Evolutionary conservation across 2,797 vertebrate species (phyloP), one percentile per base, ranked within the genome.

Genomic region (Gambusia yucatana): DNA sequence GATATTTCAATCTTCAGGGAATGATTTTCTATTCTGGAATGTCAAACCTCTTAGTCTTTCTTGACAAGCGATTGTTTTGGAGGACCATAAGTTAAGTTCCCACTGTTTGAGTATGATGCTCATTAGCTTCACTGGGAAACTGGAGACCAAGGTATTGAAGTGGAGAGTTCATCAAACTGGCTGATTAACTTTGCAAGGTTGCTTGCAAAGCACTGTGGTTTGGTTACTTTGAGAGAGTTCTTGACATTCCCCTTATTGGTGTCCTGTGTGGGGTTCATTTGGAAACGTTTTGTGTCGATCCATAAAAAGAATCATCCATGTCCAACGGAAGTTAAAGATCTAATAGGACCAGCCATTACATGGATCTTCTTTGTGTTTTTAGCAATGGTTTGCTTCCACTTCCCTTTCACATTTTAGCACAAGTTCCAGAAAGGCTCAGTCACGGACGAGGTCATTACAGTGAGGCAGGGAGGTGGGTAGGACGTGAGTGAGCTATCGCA

Each of bases 401-500:
- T 14, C 46, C 71, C 79, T 61, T 76, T 76, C 25, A 77, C 70
- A 74, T 82, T 78, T 82, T 10, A 63, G 3, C 2, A 13, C 1
- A 39, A 65, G 83, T 77, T 77, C 78, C 77, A 75, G 84, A 82
- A 79, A 80, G 80, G 86, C 87, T 89, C 84, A 47, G 85, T 91
- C 86, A 84, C 70, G 84, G 83, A 80, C 39, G 71, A 84, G 82
- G 84, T 91, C 84, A 83, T 90, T 83, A 86, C 79, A 55, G 84
- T 17, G 78, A 72, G 79, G 83, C 25, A 48, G 69, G 71, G 57
- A 65, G 81, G 76, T 74, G 41, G 72, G 57, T 77, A 80, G 87
- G 91, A 86, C 84, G 88, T 73, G 85, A 84, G 86, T 89, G 88
- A 92, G 86, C 57, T 81, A 92, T 93, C 79, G 81, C 83, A 78